Percentiles rank a stretch among this genome's conserved stretches.
Evolutionary conservation across 1,140 invertebrate species (phyloP).

Genomic region (Drosophila ohnishii): DNA sequence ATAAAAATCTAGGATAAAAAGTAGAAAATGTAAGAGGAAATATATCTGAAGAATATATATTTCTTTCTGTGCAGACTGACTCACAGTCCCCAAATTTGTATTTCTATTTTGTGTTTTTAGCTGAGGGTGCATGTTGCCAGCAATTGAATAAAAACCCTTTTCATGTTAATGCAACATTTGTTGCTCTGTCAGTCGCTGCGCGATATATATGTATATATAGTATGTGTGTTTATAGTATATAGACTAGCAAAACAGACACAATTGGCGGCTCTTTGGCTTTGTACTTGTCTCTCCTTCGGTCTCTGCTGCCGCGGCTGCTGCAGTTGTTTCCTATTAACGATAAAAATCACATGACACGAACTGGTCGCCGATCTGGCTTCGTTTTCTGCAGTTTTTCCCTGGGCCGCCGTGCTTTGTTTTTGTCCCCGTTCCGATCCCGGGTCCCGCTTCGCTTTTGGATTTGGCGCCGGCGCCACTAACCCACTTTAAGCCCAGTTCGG

Average conservation of each 20-base stretch:
- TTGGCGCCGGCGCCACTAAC: slow-evolving; percentile 78
- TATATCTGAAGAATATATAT: background rate
- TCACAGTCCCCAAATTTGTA: slow-evolving; percentile 21
- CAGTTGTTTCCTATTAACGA: slow-evolving; percentile 81
- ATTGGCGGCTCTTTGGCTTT: slow-evolving; percentile 71
- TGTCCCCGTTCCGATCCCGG: slow-evolving; percentile 13
- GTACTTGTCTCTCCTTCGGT: slow-evolving; percentile 60
- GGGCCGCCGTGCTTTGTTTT: slow-evolving; percentile 43
- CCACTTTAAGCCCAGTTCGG: slow-evolving; percentile 56
- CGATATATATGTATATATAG: slow-evolving; percentile 17
- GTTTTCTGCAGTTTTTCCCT: slow-evolving; percentile 49
- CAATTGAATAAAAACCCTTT: slow-evolving; percentile 79
- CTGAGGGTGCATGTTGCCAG: slow-evolving; percentile 57
- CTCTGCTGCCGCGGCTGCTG: slow-evolving; percentile 51
- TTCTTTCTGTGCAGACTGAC: slow-evolving; percentile 27
- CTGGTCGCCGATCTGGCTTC: slow-evolving; percentile 76
- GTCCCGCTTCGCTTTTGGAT: slow-evolving; percentile 22
- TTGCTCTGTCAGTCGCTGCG: slow-evolving; percentile 43
- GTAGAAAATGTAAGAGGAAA: background rate
- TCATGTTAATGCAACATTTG: slow-evolving; percentile 79
- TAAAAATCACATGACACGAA: slow-evolving; percentile 82
- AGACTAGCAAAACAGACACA: slow-evolving; percentile 38
- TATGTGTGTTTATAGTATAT: slow-evolving; percentile 11
- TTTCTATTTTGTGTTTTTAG: slow-evolving; percentile 15
- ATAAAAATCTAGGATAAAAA: background rate